Evolutionary conservation across 2,113 vertebrate species (phyloP).

Genomic region (Paradoxurus hermaphroditus): DNA sequence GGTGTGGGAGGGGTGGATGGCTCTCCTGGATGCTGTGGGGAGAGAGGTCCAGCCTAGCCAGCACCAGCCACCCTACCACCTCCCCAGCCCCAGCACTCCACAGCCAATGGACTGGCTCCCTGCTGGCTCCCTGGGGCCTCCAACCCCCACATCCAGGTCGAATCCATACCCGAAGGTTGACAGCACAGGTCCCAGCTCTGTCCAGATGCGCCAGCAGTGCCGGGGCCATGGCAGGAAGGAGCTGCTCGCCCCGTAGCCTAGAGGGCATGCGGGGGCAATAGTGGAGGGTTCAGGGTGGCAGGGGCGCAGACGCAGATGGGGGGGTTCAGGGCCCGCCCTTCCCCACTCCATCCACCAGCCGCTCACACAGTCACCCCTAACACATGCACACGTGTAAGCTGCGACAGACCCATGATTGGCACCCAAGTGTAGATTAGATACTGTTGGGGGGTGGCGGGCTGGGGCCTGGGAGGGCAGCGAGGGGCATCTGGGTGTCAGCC

Average conservation of each 20-base stretch:
- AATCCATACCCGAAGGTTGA: background rate
- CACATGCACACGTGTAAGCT: rapidly evolving
- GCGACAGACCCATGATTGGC: background rate
- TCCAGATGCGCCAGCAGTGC: background rate
- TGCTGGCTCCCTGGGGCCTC: background rate
- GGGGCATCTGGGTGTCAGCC: background rate
- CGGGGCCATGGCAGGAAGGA: background rate
- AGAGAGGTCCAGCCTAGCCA: background rate
- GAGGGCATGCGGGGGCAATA: background rate
- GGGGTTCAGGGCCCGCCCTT: background rate
- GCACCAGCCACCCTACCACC: background rate
- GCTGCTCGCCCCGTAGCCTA: background rate
- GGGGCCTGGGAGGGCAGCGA: background rate
- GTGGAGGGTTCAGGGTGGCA: background rate
- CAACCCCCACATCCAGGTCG: background rate
- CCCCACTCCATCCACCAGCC: background rate
- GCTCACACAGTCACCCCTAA: background rate
- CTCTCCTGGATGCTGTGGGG: background rate
- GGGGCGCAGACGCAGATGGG: background rate
- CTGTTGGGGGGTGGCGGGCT: no score
- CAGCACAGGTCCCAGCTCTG: background rate
- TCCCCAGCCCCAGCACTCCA: background rate
- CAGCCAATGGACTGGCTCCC: background rate
- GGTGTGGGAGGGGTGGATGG: background rate
- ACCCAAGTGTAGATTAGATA: background rate